Conservation (phyloP, 2,113 vertebrate genomes). For the Vidua chalybeata region DNA sequence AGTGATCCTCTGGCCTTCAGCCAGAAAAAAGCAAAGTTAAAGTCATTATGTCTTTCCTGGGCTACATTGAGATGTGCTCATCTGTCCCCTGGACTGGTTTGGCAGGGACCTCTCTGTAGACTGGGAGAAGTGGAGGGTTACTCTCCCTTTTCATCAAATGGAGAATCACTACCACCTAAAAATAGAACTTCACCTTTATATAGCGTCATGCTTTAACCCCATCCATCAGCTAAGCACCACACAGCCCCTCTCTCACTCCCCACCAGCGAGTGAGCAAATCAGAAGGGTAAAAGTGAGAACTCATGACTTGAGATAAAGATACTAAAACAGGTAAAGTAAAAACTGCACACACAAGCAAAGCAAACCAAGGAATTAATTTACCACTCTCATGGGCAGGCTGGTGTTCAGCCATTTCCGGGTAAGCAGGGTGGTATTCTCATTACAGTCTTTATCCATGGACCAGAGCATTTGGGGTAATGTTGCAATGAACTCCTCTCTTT, state of each 20-base stretch:
- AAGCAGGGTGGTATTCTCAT: not conserved
- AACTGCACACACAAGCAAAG: not conserved
- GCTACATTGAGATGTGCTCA: not conserved
- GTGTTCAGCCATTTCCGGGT: not conserved
- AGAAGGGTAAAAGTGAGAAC: not conserved
- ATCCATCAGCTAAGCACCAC: not conserved
- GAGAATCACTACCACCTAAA: not conserved
- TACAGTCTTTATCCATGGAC: not conserved
- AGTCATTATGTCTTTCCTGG: not conserved
- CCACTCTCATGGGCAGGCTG: not conserved
- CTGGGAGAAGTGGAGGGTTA: not conserved
- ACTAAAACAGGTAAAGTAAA: not conserved
- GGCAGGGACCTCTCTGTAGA: too few species aligned
- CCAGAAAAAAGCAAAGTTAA: not conserved
- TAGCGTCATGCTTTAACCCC: not conserved
- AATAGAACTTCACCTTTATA: not conserved
- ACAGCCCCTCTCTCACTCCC: too few species aligned
- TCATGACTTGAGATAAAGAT: not conserved
- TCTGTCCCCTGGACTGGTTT: not conserved
- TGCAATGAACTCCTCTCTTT: not conserved
- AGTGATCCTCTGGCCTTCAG: not conserved
- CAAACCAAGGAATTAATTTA: not conserved
- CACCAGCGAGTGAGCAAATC: not conserved
- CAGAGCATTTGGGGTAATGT: not conserved
- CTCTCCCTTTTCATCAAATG: not conserved